These are phyloP conservation scores for Strix occidentalis DNA, from an alignment of 2,797 vertebrate genomes.

Conservation along the genomic window DNA sequence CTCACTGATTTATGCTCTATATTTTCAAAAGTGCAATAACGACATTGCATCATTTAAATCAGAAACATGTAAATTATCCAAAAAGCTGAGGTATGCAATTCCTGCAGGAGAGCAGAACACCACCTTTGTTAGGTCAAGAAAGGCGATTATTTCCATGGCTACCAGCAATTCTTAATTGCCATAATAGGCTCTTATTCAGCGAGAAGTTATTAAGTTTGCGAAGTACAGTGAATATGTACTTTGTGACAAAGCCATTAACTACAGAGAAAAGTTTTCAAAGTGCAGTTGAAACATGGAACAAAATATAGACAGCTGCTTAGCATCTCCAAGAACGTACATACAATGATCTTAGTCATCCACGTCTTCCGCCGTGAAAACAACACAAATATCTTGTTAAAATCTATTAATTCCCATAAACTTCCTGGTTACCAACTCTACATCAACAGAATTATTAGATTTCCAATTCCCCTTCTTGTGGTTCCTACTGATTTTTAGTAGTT, in stretches of 20 bases:
- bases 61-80: not conserved
- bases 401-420: not conserved
- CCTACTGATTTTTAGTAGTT: not conserved
- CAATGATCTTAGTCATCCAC: not conserved
- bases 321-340: not conserved
- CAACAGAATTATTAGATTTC: not conserved
- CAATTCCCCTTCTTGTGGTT: not conserved
- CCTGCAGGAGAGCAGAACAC: not conserved
- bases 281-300: not conserved
- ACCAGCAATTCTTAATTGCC: constrained; percentile 18
- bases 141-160: not conserved
- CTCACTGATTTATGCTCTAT: not conserved
- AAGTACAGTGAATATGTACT: not conserved
- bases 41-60: not conserved
- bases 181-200: not conserved
- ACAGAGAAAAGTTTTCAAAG: not conserved
- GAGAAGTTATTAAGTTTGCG: not conserved
- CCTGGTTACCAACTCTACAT: not conserved
- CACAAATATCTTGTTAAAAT: not conserved
- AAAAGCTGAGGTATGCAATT: not conserved
- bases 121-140: not conserved
- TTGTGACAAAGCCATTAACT: not conserved
- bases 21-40: not conserved
- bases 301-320: not conserved
- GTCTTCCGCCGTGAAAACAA: not conserved